These are phyloP conservation scores for Panopea generosa DNA, from an alignment of 2,888 invertebrate genomes.

Conservation along the genomic window DNA sequence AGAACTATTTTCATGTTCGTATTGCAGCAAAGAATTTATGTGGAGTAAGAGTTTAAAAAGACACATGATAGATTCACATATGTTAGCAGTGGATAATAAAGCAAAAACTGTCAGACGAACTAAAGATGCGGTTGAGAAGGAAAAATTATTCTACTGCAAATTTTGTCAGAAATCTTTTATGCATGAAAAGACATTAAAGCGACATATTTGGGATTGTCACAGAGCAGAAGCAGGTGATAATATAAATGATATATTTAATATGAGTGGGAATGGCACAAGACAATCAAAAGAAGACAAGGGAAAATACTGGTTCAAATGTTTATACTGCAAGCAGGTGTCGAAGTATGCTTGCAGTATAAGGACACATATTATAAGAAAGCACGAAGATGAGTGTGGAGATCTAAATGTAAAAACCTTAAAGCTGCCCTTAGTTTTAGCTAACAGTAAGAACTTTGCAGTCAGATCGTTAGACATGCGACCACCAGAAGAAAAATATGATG, in stretches of 20 bases:
- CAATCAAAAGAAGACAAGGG: neutral
- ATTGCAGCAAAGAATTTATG: conserved; percentile 20
- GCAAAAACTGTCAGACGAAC: conserved; percentile 12
- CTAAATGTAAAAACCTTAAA: conserved; percentile 16
- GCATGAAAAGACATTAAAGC: conserved; percentile 33
- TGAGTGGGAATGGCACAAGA: too few species aligned
- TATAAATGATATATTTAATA: too few species aligned
- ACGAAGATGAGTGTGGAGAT: conserved; percentile 15
- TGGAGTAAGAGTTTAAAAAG: conserved; percentile 44
- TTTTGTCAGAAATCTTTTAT: conserved; percentile 37
- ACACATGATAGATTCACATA: conserved; percentile 35
- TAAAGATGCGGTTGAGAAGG: conserved; percentile 1
- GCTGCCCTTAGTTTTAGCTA: conserved; percentile 30
- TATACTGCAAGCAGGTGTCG: conserved; percentile 34
- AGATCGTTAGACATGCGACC: conserved; percentile 35
- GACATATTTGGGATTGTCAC: conserved; percentile 24
- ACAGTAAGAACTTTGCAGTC: conserved; percentile 12
- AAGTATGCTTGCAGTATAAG: conserved; percentile 43
- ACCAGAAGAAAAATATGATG: conserved; percentile 16
- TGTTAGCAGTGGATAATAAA: conserved; percentile 4
- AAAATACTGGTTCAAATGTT: conserved; percentile 18
- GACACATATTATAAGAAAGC: conserved; percentile 42
- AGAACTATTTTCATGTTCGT: conserved; percentile 16
- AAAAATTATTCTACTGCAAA: conserved; percentile 21
- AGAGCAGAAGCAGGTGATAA: neutral